Percentiles rank a stretch among this genome's conserved stretches.
Evolutionary conservation across 92 coral and sea anemone genomes (phyloP).

Genomic region (Parazoanthus darwini): DNA sequence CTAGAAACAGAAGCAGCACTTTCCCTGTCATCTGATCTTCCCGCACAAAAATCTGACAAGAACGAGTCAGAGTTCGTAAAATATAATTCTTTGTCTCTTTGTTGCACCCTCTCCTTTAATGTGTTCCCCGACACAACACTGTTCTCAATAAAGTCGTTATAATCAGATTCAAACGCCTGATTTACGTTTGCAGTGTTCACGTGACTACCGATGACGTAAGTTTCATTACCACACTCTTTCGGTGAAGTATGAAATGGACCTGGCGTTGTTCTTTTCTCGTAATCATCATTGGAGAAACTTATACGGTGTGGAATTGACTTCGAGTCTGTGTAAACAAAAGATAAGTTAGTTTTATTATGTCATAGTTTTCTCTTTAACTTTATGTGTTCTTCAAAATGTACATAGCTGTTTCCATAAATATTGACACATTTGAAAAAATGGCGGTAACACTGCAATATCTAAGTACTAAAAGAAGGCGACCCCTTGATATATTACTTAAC

Average conservation of each 20-base stretch:
- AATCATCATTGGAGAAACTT: constrained; percentile 17
- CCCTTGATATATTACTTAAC: no score
- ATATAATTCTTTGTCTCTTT: neutral
- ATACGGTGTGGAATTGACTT: neutral
- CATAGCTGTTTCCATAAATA: no score
- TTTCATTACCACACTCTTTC: neutral
- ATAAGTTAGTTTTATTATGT: neutral
- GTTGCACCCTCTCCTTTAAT: neutral
- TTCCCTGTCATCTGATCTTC: constrained; percentile 6
- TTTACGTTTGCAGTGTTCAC: constrained; percentile 47
- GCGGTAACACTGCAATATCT: no score
- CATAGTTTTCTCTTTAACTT: neutral
- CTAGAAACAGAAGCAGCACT: constrained; percentile 28
- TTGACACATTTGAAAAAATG: no score
- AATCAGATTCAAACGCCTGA: constrained; percentile 55
- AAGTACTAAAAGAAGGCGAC: no score
- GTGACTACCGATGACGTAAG: neutral
- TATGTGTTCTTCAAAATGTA: neutral
- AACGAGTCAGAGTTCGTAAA: neutral
- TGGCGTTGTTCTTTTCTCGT: constrained; percentile 13
- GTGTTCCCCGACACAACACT: neutral
- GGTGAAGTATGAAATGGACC: neutral
- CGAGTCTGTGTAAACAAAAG: neutral
- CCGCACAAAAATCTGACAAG: neutral
- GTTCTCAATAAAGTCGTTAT: neutral